Evolutionary conservation across 2,113 vertebrate species (phyloP), one percentile per base, ranked within the genome.

Genomic region (Hiodon alosoides): DNA sequence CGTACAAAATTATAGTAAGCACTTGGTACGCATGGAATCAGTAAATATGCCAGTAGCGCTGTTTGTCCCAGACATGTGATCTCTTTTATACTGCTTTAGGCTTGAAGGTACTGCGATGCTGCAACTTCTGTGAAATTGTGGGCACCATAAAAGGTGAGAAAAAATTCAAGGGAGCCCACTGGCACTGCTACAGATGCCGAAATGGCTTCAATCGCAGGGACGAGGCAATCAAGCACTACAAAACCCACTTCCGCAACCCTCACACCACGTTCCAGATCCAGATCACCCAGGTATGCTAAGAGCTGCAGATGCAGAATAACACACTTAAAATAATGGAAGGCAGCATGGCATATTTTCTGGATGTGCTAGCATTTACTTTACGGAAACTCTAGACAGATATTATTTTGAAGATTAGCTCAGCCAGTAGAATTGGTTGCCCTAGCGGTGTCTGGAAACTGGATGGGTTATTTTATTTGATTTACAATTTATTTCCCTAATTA

Each of bases 121-220:
- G 86, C 74, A 87, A 82, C 64, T 84, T 84, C 51, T 87, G 86
- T 70, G 86, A 87, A 73, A 87, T 86, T 2, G 83, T 87, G 54
- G 84, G 86, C 77, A 87, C 84, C 17, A 87, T 87, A 55, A 86
- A 87, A 82, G 86, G 84, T 67, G 86, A 87, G 79, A 87, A 87
- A 74, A 82, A 81, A 69, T 86, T 85, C 65, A 87, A 85, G 75
- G 84, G 86, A 0, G 84, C 86, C 2, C 86, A 87, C 64, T 87
- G 86, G 84, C 84, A 87, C 78, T 87, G 86, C 59, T 87, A 87
- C 74, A 79, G 86, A 31, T 87, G 86, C 61, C 77, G 82, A 64
- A 87, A 86, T 5, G 84, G 86, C 72, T 87, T 87, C 78, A 87
- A 86, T 62, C 80, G 86, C 53, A 73, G 84, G 68, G 86, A 86